Percentiles rank a stretch among this genome's conserved stretches.
These are phyloP conservation scores for Crotophaga sulcirostris DNA, from an alignment of 2,113 vertebrate genomes.

Conservation along the genomic window DNA sequence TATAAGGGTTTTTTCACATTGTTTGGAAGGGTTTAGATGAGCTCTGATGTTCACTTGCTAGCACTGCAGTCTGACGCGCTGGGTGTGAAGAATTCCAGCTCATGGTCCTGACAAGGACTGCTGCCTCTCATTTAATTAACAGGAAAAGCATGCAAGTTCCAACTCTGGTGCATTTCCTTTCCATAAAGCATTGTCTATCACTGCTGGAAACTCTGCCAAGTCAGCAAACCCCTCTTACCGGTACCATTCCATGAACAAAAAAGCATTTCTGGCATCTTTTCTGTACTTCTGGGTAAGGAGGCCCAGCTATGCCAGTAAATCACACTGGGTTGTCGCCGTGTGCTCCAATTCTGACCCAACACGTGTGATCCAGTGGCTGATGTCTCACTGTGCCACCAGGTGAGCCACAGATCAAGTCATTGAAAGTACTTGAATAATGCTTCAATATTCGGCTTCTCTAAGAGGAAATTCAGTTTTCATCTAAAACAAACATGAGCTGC, in stretches of 20 bases:
- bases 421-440: neutral
- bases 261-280: neutral
- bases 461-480: neutral
- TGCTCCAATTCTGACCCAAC: neutral
- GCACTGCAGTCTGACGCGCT: neutral
- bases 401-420: neutral
- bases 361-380: neutral
- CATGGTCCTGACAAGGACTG: neutral
- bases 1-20: neutral
- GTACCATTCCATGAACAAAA: neutral
- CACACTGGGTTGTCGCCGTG: fast-evolving
- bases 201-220: neutral
- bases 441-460: neutral
- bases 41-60: neutral
- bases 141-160: neutral
- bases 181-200: neutral
- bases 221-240: neutral
- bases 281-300: neutral
- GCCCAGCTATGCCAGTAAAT: neutral
- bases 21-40: neutral
- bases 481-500: neutral
- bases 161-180: neutral
- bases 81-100: neutral
- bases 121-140: neutral
- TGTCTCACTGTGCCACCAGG: neutral